Percentiles rank a stretch among this genome's conserved stretches.
Evolutionary conservation across 2,113 vertebrate species (phyloP).

Genomic region (Morone chrysops): DNA sequence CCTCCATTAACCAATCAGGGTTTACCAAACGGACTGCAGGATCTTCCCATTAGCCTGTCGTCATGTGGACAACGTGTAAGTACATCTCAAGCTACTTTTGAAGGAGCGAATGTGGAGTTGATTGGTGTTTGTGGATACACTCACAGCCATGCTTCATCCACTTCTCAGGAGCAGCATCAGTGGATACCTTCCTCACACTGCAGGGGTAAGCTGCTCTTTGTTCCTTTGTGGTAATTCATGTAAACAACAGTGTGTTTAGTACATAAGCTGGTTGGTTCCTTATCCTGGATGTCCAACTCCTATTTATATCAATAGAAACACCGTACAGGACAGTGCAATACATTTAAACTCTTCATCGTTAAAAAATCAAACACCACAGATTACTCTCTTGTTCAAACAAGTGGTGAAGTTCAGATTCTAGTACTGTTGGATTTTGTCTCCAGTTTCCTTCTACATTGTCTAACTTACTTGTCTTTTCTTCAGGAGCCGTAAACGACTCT

Average conservation of each 20-base stretch:
- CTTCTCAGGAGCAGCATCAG: slow-evolving; percentile 34
- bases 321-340: too few relatives aligned
- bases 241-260: too few relatives aligned
- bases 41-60: background rate
- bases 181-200: slow-evolving; percentile 39
- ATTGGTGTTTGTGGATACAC: background rate
- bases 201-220: slow-evolving; percentile 30
- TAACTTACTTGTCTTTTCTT: background rate
- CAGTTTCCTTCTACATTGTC: background rate
- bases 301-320: too few relatives aligned
- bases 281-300: too few relatives aligned
- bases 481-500: slow-evolving; percentile 14
- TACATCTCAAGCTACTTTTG: slow-evolving; percentile 30
- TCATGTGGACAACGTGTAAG: slow-evolving; percentile 34
- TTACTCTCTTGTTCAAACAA: background rate
- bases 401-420: background rate
- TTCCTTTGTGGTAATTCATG: too few relatives aligned
- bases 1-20: slow-evolving; percentile 2
- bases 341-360: too few relatives aligned
- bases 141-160: slow-evolving; percentile 8
- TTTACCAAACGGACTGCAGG: slow-evolving; percentile 40
- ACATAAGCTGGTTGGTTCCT: too few relatives aligned
- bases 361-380: background rate
- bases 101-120: background rate
- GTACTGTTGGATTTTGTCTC: background rate